A percentile compares a stretch with the other conserved stretches of the same genome.
These are phyloP conservation scores for Branchipolynoe longqiensis DNA, from an alignment of 2,888 invertebrate species.

Conservation along the genomic window DNA sequence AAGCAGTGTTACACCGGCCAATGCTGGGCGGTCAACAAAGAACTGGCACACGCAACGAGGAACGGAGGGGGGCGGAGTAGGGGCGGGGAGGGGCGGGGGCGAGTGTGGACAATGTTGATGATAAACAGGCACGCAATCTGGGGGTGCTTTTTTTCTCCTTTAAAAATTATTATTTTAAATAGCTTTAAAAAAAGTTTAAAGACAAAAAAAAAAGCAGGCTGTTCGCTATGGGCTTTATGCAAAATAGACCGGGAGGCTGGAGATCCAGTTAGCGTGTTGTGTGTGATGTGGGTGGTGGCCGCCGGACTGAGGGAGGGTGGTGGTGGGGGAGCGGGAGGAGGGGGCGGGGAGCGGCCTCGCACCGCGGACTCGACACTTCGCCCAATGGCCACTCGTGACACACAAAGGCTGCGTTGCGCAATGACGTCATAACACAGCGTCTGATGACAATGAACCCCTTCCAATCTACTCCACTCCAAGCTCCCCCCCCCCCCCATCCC, in stretches of 20 bases:
- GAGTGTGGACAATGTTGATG: conserved; percentile 38
- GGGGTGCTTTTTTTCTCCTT: too few species aligned
- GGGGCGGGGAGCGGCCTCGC: background rate
- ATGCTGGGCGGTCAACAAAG: conserved; percentile 40
- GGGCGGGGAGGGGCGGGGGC: too few species aligned
- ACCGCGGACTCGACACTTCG: conserved; percentile 21
- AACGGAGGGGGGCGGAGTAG: too few species aligned
- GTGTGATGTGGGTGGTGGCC: background rate
- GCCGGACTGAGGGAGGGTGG: too few species aligned
- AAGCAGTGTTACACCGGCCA: background rate
- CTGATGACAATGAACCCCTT: conserved; percentile 30
- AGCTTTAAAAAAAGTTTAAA: background rate
- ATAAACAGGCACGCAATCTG: conserved; percentile 20
- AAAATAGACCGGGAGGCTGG: conserved; percentile 26
- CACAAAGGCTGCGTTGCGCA: conserved; percentile 54
- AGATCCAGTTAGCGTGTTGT: conserved; percentile 2
- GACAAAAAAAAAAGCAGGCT: background rate
- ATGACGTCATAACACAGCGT: conserved; percentile 55
- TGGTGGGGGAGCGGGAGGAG: background rate
- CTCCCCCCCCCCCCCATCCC: background rate
- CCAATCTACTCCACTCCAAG: background rate
- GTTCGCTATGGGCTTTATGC: conserved; percentile 23
- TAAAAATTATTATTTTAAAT: too few species aligned
- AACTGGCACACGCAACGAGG: conserved; percentile 34
- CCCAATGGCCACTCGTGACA: conserved; percentile 53